A percentile compares a stretch with the other conserved stretches of the same genome.
Conservation (phyloP, 2,797 vertebrate species). For the Sebastes nivosus region DNA sequence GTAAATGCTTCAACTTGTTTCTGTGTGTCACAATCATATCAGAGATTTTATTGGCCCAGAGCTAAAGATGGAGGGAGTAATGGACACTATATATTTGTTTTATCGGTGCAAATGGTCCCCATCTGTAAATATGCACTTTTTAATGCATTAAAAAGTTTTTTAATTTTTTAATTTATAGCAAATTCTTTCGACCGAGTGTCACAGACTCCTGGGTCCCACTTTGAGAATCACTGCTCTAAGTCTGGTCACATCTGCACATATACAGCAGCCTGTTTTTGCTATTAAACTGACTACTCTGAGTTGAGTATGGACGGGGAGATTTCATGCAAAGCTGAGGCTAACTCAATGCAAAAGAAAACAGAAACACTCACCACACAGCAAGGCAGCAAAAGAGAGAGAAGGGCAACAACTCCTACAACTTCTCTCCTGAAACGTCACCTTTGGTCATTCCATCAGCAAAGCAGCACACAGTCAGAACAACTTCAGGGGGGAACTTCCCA, state of each 20-base stretch:
- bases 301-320: background rate
- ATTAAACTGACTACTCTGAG: background rate
- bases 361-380: constrained; percentile 56
- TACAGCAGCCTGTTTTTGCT: background rate
- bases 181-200: too few species aligned
- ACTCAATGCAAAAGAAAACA: background rate
- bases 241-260: background rate
- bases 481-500: constrained; percentile 15
- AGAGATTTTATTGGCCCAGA: too few species aligned
- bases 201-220: too few species aligned
- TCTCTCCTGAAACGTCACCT: constrained; percentile 3
- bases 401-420: constrained; percentile 11
- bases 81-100: too few species aligned
- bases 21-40: too few species aligned
- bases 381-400: background rate
- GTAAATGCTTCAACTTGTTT: too few species aligned
- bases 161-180: too few species aligned
- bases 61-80: accelerated
- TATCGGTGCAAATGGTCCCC: too few species aligned
- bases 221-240: too few species aligned
- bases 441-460: constrained; percentile 35
- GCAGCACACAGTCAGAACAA: background rate
- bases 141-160: too few species aligned
- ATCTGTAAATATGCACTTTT: too few species aligned
- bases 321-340: background rate